Base-by-base conservation (phyloP, 2,888 invertebrate genomes). In the Plagodis pulveraria region DNA sequence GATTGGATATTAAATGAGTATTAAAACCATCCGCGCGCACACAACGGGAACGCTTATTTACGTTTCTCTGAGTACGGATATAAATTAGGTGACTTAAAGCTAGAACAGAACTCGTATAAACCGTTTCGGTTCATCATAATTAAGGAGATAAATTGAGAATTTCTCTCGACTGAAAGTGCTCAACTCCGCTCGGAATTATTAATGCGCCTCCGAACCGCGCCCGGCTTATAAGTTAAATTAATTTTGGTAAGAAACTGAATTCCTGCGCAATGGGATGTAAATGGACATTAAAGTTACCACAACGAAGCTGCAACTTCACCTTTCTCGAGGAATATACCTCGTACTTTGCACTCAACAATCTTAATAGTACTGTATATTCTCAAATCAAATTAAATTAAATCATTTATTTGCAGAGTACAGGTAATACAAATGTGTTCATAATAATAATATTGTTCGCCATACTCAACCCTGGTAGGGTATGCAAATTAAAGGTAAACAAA, bases 61-160 rank as follows among this genome's bases (percentile, higher is more conserved):
- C 47, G 35, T 47, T 36, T 36, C 47, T 12, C 10, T 22, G 48
- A 12, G 48, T 10, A 38, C 48, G 38, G 8, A 22, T 22, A 38
- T 48, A 48, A 38, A 48, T 48, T 9, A 38, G 38, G 48, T 36
- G 36, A 48, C 12, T 48, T 12, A 8, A 40, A 46, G 34, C 46
- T 35, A 35, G 35, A 46, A 46, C 35, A 46, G n/a, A 49, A 40
- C 32, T 22, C 22, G 40, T 40, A 40, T 22, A 49, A 49, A 40
- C 10, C 38, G 38, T 49, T 48, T 7, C 51, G 35, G 36, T 44
- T 51, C 36, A 43, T 51, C 51, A 51, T 51, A 51, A 44, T 51
- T 51, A 51, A 35, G 36, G 43, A 43, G 35, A 43, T 50, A 50
- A 46, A 46, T 46, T 46, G 46, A 34, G 35, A 46, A 46, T 48